Base-by-base conservation (phyloP, 2,113 vertebrate genomes). In the Isurus oxyrinchus region DNA sequence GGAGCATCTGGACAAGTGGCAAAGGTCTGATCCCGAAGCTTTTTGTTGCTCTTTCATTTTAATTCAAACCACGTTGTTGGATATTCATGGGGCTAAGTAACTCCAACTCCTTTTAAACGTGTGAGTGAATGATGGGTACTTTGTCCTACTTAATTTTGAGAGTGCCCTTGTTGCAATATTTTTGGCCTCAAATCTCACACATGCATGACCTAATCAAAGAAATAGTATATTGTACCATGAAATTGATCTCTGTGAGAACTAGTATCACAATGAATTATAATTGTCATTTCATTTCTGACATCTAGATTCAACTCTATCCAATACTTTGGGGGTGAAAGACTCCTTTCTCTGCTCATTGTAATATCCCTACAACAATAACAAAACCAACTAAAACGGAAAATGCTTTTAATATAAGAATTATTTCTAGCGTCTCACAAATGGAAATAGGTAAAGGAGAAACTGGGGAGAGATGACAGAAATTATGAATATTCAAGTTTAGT, bases 161-260 rank as follows among this genome's bases (percentile, higher is more conserved):
- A 63, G 19, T 94, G 90, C 16, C 35, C 61, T 40, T 63, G 55
- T 23, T 93, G 31, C 35, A 63, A 40, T 93, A 93, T 19, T 94
- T 94, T 61, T 63, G 90, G 90, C 59, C 57, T 63, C 90, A 94
- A 61, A 94, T 40, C 90, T 94, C 35, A 63, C 57, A 61, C 59
- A 63, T 94, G 90, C 90, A 94, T 44, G 57, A 63, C 16, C 6
- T 94, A 63, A 63, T 63, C 57, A 63, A 94, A 94, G 35, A 63
- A 63, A 63, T 63, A 2, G n/a, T 23, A 25, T 6, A 63, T 61
- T 94, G 90, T 40, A n/a, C 57, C 40, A 44, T 84, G 81, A 44
- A 84, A 44, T 16, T 44, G 40, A 84, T 84, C 81, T 21, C 81
- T 84, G 40, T 44, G 40, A 84, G 40, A 84, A 84, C 81, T 44